Conservation (phyloP, 2,888 invertebrate species). For the Galerucella calmariensis region DNA sequence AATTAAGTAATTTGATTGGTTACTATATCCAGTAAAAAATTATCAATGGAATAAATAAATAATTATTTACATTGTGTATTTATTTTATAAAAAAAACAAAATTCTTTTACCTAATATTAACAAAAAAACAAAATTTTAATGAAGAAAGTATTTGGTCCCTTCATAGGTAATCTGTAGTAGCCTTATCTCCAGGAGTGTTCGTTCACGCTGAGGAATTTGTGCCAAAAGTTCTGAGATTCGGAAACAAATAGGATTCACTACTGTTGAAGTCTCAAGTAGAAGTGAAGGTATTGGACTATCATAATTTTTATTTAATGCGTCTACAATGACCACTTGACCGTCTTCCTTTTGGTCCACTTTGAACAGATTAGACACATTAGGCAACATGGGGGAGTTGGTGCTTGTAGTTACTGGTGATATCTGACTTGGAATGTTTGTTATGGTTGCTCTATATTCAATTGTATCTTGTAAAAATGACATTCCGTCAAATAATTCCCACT, state of each 20-base stretch:
- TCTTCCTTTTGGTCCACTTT: conserved; percentile 5
- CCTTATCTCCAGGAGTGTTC: conserved; percentile 20
- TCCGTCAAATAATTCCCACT: conserved; percentile 34
- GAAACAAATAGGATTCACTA: conserved; percentile 20
- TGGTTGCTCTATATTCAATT: conserved; percentile 15
- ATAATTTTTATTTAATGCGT: conserved; percentile 24
- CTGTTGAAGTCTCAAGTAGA: not conserved
- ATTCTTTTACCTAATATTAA: too few species aligned
- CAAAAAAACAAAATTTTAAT: conserved; percentile 1
- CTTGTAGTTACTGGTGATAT: too few species aligned
- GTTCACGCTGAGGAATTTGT: conserved; percentile 7
- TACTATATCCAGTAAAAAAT: too few species aligned
- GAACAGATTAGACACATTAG: not conserved
- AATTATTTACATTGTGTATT: not conserved
- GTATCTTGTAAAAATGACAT: conserved; percentile 34
- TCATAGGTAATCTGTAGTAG: conserved; percentile 11
- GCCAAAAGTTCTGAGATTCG: conserved; percentile 21
- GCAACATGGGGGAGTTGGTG: too few species aligned
- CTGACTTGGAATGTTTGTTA: not conserved
- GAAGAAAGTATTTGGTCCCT: conserved; percentile 18
- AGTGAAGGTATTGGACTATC: conserved; percentile 6
- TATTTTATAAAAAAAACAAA: too few species aligned
- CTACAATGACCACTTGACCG: too few species aligned
- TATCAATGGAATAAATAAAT: conserved; percentile 24
- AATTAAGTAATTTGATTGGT: too few species aligned